A percentile compares a stretch with the other conserved stretches of the same genome.
These are phyloP conservation scores for Caenorhabditis remanei DNA, from an alignment of 1,140 invertebrate species.

Conservation along the genomic window DNA sequence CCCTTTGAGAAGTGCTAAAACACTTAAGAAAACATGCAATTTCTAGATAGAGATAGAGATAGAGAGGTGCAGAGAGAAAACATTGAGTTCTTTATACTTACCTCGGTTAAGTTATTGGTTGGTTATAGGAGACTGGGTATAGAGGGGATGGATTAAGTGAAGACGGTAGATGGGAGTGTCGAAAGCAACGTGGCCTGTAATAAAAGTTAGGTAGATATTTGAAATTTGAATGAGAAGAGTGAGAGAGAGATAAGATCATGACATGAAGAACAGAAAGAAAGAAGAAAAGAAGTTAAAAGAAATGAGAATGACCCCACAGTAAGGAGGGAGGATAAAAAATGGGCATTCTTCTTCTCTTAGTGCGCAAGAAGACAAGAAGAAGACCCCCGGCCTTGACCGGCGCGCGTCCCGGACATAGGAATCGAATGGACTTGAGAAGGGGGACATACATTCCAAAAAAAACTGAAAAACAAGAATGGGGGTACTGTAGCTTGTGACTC, in stretches of 20 bases:
- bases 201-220: not conserved
- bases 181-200: slow-evolving; percentile 45
- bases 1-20: no score
- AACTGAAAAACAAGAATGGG: no score
- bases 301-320: slow-evolving; percentile 1
- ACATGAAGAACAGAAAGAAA: not conserved
- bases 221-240: not conserved
- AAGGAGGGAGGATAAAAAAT: slow-evolving; percentile 21
- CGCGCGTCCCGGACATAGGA: not conserved
- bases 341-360: not conserved
- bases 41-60: not conserved
- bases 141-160: slow-evolving; percentile 11
- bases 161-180: slow-evolving; percentile 12
- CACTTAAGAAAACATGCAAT: no score
- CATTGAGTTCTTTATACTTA: not conserved
- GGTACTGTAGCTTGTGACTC: no score
- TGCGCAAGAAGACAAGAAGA: not conserved
- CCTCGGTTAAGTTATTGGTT: not conserved
- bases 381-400: slow-evolving; percentile 20
- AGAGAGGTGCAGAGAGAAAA: slow-evolving; percentile 19
- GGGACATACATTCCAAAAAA: no score
- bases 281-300: not conserved
- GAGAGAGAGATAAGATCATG: slow-evolving; percentile 1
- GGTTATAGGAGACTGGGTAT: not conserved
- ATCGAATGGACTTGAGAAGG: no score